Conservation (phyloP, 2,113 vertebrate species). For the Pluvianellus socialis region DNA sequence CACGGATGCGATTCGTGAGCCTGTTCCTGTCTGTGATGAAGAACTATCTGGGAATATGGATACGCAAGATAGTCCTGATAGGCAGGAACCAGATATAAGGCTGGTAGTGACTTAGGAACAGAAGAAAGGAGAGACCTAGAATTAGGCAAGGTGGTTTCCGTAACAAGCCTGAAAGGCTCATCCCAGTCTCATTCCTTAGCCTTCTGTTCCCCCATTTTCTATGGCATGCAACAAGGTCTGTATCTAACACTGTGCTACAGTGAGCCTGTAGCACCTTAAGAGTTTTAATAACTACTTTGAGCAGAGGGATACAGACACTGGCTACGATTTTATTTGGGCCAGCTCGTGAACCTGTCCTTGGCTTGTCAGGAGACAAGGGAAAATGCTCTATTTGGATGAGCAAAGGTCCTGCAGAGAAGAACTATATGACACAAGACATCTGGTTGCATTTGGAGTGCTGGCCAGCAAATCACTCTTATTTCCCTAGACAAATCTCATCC, state of each 20-base stretch:
- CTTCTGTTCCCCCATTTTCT: not conserved
- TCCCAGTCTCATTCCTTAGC: not conserved
- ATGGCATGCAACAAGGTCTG: not conserved
- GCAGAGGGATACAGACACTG: not conserved
- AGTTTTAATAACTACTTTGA: not conserved
- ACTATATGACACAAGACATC: not conserved
- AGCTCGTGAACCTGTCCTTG: constrained; percentile 15
- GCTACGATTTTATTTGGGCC: not conserved
- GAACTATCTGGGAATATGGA: not conserved
- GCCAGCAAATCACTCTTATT: not conserved
- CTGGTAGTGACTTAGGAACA: not conserved
- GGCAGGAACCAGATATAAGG: not conserved
- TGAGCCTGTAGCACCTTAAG: not conserved
- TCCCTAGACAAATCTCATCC: not conserved
- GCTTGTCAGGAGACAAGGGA: not conserved
- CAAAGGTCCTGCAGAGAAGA: not conserved
- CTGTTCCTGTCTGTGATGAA: not conserved
- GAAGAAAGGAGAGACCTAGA: not conserved
- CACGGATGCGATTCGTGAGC: not conserved
- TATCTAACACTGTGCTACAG: not conserved
- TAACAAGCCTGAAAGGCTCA: not conserved
- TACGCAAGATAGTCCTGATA: not conserved
- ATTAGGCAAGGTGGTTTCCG: not conserved
- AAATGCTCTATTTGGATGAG: not conserved
- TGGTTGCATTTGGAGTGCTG: constrained; percentile 6